These are phyloP conservation scores for Rhinolophus sinicus DNA, from an alignment of 2,113 vertebrate genomes.

Conservation along the genomic window DNA sequence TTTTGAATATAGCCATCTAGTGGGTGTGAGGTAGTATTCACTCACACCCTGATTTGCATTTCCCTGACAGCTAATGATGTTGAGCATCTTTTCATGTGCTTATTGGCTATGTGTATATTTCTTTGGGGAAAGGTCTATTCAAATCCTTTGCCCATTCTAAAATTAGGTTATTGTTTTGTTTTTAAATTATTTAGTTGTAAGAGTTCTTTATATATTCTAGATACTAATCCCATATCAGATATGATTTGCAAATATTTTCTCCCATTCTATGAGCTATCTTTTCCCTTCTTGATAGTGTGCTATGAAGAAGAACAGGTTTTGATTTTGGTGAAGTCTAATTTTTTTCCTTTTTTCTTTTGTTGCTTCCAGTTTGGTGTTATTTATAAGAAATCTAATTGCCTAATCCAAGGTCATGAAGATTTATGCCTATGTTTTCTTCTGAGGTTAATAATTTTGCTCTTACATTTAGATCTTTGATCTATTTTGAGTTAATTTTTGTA, in stretches of 20 bases:
- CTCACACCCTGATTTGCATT: neutral
- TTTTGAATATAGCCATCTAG: neutral
- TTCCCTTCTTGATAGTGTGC: neutral
- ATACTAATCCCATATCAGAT: neutral
- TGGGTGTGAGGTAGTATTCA: neutral
- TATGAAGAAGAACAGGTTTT: neutral
- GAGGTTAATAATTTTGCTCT: constrained; percentile 8
- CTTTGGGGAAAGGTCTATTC: neutral
- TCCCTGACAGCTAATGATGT: neutral
- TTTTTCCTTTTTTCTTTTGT: neutral
- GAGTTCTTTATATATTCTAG: neutral
- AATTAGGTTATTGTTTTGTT: neutral
- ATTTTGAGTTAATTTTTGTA: constrained; percentile 1
- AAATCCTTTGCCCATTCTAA: neutral
- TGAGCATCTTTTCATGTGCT: neutral
- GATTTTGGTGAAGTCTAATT: neutral
- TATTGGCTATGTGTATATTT: neutral
- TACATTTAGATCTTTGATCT: neutral
- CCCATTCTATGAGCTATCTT: neutral
- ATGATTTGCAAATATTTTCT: constrained; percentile 9
- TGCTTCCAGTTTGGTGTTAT: neutral
- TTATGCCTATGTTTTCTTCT: neutral
- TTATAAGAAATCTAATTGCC: neutral
- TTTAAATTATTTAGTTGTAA: neutral
- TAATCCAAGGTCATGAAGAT: constrained; percentile 13